Conservation (phyloP, 2,797 vertebrate species). For the Enteromius unitaeniatus region DNA sequence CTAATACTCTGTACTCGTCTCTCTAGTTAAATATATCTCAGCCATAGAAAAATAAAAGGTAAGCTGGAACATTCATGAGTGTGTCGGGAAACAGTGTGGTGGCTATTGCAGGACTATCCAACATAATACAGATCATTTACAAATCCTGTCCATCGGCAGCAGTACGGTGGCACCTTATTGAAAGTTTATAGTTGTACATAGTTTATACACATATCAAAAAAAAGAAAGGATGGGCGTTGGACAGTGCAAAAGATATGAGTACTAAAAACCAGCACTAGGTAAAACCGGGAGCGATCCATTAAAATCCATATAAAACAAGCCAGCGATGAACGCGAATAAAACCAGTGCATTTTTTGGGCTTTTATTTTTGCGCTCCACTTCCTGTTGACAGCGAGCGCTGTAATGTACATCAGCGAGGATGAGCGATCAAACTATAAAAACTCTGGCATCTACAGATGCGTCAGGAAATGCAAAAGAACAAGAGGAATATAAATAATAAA, state of each 20-base stretch:
- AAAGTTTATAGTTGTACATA: conserved; percentile 61
- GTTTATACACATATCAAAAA: conserved; percentile 66
- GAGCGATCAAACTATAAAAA: conserved; percentile 52
- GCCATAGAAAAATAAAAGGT: conserved; percentile 71
- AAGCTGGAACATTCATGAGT: conserved; percentile 66
- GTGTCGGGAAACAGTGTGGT: conserved; percentile 71
- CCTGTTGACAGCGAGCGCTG: conserved; percentile 47
- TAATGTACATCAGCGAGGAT: conserved; percentile 64
- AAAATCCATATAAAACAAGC: conserved; percentile 43
- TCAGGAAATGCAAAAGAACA: conserved; percentile 50
- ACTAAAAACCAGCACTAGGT: conserved; percentile 48
- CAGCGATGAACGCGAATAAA: conserved; percentile 12
- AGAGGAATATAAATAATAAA: conserved; percentile 57
- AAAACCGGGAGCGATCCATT: conserved; percentile 56
- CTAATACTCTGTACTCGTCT: conserved; percentile 48
- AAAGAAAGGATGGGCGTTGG: conserved; percentile 36
- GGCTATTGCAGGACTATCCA: conserved; percentile 64
- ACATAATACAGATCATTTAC: conserved; percentile 68
- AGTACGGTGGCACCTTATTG: conserved; percentile 74
- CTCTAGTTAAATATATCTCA: conserved; percentile 63
- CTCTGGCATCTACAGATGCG: conserved; percentile 48
- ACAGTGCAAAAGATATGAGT: conserved; percentile 66
- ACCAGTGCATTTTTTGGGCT: conserved; percentile 12
- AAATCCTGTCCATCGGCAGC: conserved; percentile 69
- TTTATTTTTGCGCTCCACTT: neutral